Base-by-base conservation (phyloP, 2,797 vertebrate species). In the Chelmon rostratus region DNA sequence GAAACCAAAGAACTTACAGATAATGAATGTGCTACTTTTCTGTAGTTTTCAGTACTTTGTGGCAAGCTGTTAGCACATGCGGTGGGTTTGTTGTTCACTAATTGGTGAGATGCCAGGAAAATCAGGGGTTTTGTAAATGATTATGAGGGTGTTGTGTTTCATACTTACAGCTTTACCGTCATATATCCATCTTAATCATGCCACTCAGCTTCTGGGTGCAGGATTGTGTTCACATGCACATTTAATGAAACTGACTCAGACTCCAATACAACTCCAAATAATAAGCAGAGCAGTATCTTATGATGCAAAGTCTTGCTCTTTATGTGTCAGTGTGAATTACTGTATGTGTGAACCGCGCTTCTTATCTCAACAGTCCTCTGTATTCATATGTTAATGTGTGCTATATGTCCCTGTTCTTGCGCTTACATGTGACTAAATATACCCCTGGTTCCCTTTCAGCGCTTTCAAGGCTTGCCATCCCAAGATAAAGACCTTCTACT, bases 401-500 rank as follows among this genome's bases (percentile, higher is more conserved):
- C 79, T 81, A 65, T 78, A 74, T 23, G 25, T 81, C 52, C 73
- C 49, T 13, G 56, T 76, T 76, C 54, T 46, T 53, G 56, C 68
- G 70, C 72, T 77, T 35, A 78, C 65, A 57, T 85, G 62, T 78
- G 37, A 86, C 79, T 77, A 82, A 88, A 88, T 79, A 59, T 71
- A 67, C 64, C 57, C 62, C 42, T 38, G 38, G 23, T 78, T 87
- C 56, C 57, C 58, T 86, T 90, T 85, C 94, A 98, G 98, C 78
- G 98, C 98, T 86, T 99, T 99, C 95, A 99, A 99, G 94, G 98
- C 98, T 88, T 99, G 98, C 92, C 98, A 99, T 94, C 98, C 98
- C 81, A 99, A 99, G 95, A 99, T 99, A 95, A 99, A 99, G 96
- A 99, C 97, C 87, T 99, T 99, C 96, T 99, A 99, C 94, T 99